Conservation (phyloP, 2,797 vertebrate genomes). For the Oreortyx pictus region DNA sequence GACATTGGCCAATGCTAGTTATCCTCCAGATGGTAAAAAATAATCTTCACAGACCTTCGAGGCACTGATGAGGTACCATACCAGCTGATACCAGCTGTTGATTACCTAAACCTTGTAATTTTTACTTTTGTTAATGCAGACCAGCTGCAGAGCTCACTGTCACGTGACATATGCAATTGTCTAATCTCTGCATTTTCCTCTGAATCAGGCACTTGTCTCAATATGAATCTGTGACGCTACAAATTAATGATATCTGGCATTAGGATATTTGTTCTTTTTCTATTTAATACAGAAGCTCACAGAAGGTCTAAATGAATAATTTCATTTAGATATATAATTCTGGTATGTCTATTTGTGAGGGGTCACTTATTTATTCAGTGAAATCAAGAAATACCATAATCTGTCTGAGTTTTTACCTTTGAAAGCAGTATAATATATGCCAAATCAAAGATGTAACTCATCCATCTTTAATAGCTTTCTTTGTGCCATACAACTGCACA, state of each 20-base stretch:
- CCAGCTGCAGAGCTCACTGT: neutral
- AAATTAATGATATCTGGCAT: neutral
- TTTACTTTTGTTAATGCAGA: slow-evolving; percentile 35
- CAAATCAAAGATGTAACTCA: slow-evolving; percentile 37
- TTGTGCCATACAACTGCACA: slow-evolving; percentile 34
- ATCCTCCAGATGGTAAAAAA: slow-evolving; percentile 25
- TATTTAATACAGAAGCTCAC: neutral
- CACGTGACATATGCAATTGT: neutral
- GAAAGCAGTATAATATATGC: slow-evolving; percentile 7
- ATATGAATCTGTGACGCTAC: neutral
- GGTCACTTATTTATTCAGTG: neutral
- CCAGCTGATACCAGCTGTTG: slow-evolving; percentile 57
- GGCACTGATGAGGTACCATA: neutral
- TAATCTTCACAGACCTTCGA: slow-evolving; percentile 3
- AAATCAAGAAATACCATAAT: neutral
- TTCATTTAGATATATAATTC: neutral
- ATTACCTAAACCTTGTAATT: slow-evolving; percentile 33
- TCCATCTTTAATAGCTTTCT: slow-evolving; percentile 38
- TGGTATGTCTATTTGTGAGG: neutral
- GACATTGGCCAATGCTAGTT: neutral
- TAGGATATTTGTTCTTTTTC: neutral
- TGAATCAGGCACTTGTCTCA: neutral
- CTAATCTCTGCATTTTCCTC: neutral
- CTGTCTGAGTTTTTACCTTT: slow-evolving; percentile 9
- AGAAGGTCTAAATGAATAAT: neutral